phyloP scores from a whole-genome alignment of 2,797 vertebrate species.

The Mormyrus proboscirostris region DNA sequence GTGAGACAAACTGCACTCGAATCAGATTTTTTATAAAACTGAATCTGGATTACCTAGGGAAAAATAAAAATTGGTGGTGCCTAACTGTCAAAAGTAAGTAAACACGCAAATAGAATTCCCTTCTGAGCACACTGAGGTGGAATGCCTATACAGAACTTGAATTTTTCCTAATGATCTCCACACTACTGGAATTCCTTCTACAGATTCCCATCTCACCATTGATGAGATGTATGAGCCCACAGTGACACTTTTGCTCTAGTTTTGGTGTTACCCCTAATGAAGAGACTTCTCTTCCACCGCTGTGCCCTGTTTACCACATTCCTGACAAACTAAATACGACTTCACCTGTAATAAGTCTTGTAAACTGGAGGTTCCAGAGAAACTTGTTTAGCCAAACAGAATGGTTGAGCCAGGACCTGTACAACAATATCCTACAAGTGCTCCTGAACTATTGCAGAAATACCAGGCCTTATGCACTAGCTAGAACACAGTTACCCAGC shows the following conservation, averaged over 20 bases:
- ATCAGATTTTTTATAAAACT: constrained; percentile 35
- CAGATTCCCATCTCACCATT: background rate
- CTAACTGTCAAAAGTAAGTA: constrained; percentile 35
- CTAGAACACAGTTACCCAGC: background rate
- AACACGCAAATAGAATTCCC: constrained; percentile 22
- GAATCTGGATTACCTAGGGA: constrained; percentile 40
- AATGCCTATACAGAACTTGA: constrained; percentile 24
- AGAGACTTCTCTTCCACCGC: background rate
- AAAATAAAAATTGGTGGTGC: constrained; percentile 36
- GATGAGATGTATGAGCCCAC: background rate
- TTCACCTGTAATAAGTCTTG: background rate
- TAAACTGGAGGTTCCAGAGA: background rate
- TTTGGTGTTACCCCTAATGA: background rate
- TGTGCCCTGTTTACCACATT: background rate
- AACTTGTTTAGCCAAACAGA: background rate
- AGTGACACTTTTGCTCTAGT: background rate
- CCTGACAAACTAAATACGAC: background rate
- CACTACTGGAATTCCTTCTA: background rate
- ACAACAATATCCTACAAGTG: background rate
- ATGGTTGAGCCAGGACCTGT: background rate
- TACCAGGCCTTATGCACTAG: background rate
- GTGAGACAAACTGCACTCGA: constrained; percentile 1
- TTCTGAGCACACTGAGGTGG: constrained; percentile 35
- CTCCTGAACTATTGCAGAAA: background rate
- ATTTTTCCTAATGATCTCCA: background rate